Evolutionary conservation across 1,140 invertebrate genomes (phyloP), one percentile per base, ranked within the genome.

Genomic region (Micrasema minimum): DNA sequence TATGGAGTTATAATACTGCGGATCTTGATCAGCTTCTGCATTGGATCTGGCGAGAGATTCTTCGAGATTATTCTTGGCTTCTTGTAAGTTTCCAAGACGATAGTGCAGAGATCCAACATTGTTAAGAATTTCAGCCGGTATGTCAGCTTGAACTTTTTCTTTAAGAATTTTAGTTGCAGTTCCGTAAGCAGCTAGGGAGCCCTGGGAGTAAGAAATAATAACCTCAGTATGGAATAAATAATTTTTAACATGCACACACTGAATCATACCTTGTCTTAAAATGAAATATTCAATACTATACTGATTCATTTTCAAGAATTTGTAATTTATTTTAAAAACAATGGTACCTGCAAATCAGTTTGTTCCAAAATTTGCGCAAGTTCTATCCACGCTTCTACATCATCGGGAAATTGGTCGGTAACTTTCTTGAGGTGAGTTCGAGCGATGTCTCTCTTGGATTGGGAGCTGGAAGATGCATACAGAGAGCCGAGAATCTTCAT

Each of bases 341-440:
- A n/a, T n/a, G n/a, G 20, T 65, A 87, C 90, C 80, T 92, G 92
- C 26, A 97, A 86, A 88, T 99, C 97, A 77, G 91, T 93, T 78
- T 98, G 95, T 79, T 99, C 97, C 37, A 99, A 85, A 78, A 99
- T 98, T 84, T 99, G 97, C 0, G 97, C 98, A 51, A 99, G 83
- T 82, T 99, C 98, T 74, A 99, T 99, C 96, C 98, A 99, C 1
- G 97, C 97, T 81, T 99, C 98, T 2, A 99, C 94, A 83, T 99
- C 98, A 77, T 99, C 97, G 0, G 96, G 95, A 81, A 96, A 97
- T 81, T 98, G 95, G 80, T 99, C 96, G 0, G 97, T 99, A 6
- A 99, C 93, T 83, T 96, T 96, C 77, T 93, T 92, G 9, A 96
- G 82, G 82, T 96, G 93, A 77, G 91, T 93, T 81, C 95, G 94